phyloP scores from a whole-genome alignment of 2,888 invertebrate genomes.

The Micoletzkya japonica region DNA sequence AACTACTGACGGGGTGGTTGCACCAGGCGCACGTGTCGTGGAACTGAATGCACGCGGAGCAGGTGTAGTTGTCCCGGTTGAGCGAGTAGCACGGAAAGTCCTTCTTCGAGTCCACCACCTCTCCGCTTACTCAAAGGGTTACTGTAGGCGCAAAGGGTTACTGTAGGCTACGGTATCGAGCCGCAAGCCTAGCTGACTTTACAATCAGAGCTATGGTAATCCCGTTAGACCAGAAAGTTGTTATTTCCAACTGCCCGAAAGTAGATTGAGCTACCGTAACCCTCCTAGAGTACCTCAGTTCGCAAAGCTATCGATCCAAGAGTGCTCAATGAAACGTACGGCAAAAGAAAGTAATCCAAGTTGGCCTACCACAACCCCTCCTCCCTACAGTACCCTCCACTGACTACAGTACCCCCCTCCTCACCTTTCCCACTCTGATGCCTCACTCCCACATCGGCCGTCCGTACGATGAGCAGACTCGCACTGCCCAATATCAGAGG shows the following conservation, averaged over 20 bases:
- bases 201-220: no score
- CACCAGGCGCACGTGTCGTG: slow-evolving; percentile 64
- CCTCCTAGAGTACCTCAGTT: no score
- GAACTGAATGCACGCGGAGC: slow-evolving; percentile 60
- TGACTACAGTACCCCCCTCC: background rate
- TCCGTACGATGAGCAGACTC: background rate
- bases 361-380: no score
- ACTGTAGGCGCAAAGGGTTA: slow-evolving; percentile 34
- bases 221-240: no score
- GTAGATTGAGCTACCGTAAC: no score
- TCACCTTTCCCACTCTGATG: slow-evolving; percentile 21
- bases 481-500: background rate
- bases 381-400: background rate
- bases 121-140: no score
- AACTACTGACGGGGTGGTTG: slow-evolving; percentile 50
- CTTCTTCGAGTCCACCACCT: slow-evolving; percentile 52
- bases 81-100: slow-evolving; percentile 63
- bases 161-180: no score
- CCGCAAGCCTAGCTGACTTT: no score
- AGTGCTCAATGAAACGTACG: no score
- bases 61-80: slow-evolving; percentile 63
- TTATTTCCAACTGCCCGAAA: no score
- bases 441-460: slow-evolving; percentile 18
- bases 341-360: no score
- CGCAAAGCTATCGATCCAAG: no score